Evolutionary conservation across 2,888 invertebrate genomes (phyloP), one percentile per base, ranked within the genome.

Genomic region (Scaptomyza flava): DNA sequence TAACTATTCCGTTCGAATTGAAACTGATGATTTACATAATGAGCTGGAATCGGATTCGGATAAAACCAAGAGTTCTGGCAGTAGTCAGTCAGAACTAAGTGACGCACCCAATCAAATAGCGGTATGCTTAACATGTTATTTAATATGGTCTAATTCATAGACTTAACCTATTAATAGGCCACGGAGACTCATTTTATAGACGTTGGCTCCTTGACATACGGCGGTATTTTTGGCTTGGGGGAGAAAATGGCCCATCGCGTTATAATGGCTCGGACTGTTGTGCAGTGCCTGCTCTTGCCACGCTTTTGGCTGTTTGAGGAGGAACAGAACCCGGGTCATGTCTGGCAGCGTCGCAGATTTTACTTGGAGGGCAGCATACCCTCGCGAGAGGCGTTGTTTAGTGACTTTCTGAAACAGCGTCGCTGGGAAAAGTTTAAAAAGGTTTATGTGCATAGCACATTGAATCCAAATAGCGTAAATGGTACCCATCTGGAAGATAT

Each of bases 261-360:
- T 3, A 94, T 96, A 20, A 93, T 96, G 57, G 94, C 96, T 0
- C 89, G 94, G 45, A 94, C 94, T 0, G 93, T 93, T 0, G 94
- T 95, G 1, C 93, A 94, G 77, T 96, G 96, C 77, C 92, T 96
- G 84, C 90, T 96, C 27, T 90, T 96, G 68, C 96, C 96, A 0
- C 93, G 94, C 61, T 94, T 94, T 80, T 96, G 95, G 95, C 92
- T 96, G 9, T 87, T 94, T 51, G 94, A 95, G 80, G 93, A 89
- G 56, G 68, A 85, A 7, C 92, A 92, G 77, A 92, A 92, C 75
- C 90, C 90, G 1, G 91, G 91, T 0, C 89, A 91, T 61, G 72
- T 92, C n/a, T 92, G 92, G 92, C 89, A 90, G 56, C 81, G 91
- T 14, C 86, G 90, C 43, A 71, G 79, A 30, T 90, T 90, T 62